Conservation (phyloP, 35 echinoderm and acorn worm genomes). For the Lytechinus pictus region DNA sequence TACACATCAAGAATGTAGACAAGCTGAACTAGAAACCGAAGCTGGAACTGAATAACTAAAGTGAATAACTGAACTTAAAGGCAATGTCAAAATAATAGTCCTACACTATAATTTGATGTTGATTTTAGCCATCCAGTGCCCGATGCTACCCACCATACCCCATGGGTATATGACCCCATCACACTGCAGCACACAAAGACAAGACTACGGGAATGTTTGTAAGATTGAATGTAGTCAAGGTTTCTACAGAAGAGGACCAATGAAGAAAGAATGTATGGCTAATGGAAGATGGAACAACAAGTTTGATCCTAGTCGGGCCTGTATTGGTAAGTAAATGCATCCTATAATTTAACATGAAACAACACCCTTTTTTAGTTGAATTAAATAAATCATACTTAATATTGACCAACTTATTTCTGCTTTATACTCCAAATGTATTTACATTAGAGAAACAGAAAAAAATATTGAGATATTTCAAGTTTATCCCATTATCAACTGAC, state of each 20-base stretch:
- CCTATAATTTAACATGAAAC: background rate
- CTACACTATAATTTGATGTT: background rate
- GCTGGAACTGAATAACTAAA: too few species aligned
- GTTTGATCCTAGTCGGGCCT: slow-evolving; percentile 25
- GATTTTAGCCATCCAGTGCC: slow-evolving; percentile 70
- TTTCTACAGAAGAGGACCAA: slow-evolving; percentile 57
- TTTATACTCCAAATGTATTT: too few species aligned
- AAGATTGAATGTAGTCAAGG: slow-evolving; percentile 58
- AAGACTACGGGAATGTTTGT: slow-evolving; percentile 55
- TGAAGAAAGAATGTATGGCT: slow-evolving; percentile 46
- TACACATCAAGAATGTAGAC: too few species aligned
- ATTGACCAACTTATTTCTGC: too few species aligned
- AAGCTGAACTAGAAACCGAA: too few species aligned
- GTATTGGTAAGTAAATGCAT: slow-evolving; percentile 56
- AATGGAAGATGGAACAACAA: slow-evolving; percentile 58
- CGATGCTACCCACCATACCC: slow-evolving; percentile 33
- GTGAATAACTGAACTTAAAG: too few species aligned
- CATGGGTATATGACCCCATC: slow-evolving; percentile 42
- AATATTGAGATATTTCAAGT: too few species aligned
- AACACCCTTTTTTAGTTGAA: too few species aligned
- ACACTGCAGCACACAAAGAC: slow-evolving; percentile 46
- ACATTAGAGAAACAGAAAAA: too few species aligned
- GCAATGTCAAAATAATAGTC: too few species aligned
- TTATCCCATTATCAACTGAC: too few species aligned
- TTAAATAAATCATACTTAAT: too few species aligned